These are phyloP conservation scores for Cotesia glomerata DNA, from an alignment of 1,140 invertebrate genomes.

Conservation along the genomic window DNA sequence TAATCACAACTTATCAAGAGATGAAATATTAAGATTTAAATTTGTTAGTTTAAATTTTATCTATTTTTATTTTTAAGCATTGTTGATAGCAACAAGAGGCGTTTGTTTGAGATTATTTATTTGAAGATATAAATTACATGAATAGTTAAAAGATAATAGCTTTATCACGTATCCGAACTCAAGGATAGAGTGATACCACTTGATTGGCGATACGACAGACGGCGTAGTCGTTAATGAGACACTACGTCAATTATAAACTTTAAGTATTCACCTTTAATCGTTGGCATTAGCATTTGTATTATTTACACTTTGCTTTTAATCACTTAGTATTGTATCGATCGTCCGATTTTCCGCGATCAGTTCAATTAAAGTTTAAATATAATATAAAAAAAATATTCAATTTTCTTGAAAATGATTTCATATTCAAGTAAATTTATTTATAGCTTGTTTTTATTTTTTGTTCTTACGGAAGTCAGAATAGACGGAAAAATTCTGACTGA, in stretches of 20 bases:
- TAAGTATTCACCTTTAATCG: too few relatives aligned
- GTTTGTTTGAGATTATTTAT: background rate
- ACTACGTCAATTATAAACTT: background rate
- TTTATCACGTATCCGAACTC: background rate
- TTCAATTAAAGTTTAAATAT: too few relatives aligned
- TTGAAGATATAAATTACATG: background rate
- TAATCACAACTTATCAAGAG: too few relatives aligned
- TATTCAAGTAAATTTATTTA: background rate
- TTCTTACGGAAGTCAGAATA: background rate
- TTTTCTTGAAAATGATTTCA: background rate
- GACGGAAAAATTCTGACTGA: slow-evolving; percentile 42
- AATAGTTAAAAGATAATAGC: slow-evolving; percentile 1
- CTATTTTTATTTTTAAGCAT: too few relatives aligned
- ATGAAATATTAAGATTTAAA: too few relatives aligned
- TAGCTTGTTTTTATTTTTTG: background rate
- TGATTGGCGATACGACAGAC: background rate
- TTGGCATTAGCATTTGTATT: background rate
- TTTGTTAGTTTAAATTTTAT: too few relatives aligned
- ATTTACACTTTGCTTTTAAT: background rate
- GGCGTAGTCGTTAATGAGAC: background rate
- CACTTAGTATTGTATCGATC: too few relatives aligned
- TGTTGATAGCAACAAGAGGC: background rate
- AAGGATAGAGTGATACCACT: background rate
- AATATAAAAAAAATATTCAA: too few relatives aligned
- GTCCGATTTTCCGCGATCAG: too few relatives aligned